Conservation (phyloP, 35 echinoderm and acorn worm species). For the Apostichopus parvimensis region DNA sequence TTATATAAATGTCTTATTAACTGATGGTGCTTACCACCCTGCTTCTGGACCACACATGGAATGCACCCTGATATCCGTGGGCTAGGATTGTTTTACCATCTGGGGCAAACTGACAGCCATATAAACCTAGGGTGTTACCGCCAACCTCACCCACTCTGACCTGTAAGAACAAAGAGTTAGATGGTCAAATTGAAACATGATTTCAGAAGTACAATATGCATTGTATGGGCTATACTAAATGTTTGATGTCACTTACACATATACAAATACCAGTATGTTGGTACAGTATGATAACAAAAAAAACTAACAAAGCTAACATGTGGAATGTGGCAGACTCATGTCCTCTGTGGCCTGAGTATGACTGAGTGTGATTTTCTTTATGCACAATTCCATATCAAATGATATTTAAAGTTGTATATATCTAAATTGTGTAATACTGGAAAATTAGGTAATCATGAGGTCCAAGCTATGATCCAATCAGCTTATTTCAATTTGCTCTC, state of each 20-base stretch:
- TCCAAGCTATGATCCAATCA: no score
- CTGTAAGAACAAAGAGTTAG: slow-evolving; percentile 37
- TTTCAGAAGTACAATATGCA: not conserved
- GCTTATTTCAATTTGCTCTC: not conserved
- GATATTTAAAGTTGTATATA: no score
- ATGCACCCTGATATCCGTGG: slow-evolving; percentile 92
- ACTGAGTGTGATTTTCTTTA: no score
- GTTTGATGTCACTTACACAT: not conserved
- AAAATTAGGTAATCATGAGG: no score
- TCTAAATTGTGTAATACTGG: no score
- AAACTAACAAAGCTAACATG: not conserved
- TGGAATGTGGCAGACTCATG: no score
- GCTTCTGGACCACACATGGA: slow-evolving; percentile 76
- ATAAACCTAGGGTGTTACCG: slow-evolving; percentile 90
- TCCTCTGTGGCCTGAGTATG: no score
- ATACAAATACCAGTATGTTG: not conserved
- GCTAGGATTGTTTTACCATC: slow-evolving; percentile 72
- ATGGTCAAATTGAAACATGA: not conserved
- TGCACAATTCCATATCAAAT: no score
- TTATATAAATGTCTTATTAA: no score
- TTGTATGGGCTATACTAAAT: not conserved
- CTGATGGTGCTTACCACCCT: not conserved
- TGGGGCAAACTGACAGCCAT: slow-evolving; percentile 93
- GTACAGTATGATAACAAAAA: not conserved
- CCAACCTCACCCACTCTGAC: slow-evolving; percentile 93